Percentiles rank a stretch among this genome's conserved stretches.
These are phyloP conservation scores for Syngnathus scovelli DNA, from an alignment of 2,113 vertebrate genomes.

Conservation along the genomic window DNA sequence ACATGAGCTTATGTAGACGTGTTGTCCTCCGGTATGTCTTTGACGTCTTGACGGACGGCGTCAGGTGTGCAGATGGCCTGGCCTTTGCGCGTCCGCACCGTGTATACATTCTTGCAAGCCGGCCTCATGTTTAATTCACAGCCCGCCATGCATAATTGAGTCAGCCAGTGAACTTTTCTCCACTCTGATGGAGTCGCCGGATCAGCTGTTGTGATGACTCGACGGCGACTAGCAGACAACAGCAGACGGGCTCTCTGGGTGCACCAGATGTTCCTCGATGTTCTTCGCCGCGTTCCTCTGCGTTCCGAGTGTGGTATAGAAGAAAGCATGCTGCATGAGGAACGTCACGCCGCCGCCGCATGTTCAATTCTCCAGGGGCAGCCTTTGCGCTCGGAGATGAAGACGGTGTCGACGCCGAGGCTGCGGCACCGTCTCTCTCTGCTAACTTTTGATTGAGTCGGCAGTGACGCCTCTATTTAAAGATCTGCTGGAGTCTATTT, in stretches of 20 bases:
- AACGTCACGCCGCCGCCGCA: not conserved
- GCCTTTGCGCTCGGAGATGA: constrained; percentile 14
- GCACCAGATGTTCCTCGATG: constrained; percentile 35
- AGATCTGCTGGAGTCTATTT: constrained; percentile 42
- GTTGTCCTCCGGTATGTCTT: not conserved
- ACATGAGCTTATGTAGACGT: not conserved
- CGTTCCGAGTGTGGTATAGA: constrained; percentile 4
- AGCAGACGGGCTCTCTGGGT: constrained; percentile 16
- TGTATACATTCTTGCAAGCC: constrained; percentile 40
- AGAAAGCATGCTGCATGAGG: not conserved
- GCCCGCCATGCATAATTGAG: constrained; percentile 66
- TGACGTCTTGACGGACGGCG: not conserved
- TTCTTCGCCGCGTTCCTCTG: constrained; percentile 25
- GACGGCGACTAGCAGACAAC: constrained; percentile 15
- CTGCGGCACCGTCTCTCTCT: constrained; percentile 18
- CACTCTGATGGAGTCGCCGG: constrained; percentile 48
- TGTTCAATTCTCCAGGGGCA: constrained; percentile 5
- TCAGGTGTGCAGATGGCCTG: constrained; percentile 23
- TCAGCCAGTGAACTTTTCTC: constrained; percentile 53
- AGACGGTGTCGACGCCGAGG: constrained; percentile 13
- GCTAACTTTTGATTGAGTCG: constrained; percentile 46
- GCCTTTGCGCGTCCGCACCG: constrained; percentile 18
- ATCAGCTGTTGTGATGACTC: constrained; percentile 57
- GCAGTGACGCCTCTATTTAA: constrained; percentile 38
- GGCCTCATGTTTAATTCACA: constrained; percentile 68